These are phyloP conservation scores for Podarcis raffonei DNA, from an alignment of 2,113 vertebrate species.

Conservation along the genomic window DNA sequence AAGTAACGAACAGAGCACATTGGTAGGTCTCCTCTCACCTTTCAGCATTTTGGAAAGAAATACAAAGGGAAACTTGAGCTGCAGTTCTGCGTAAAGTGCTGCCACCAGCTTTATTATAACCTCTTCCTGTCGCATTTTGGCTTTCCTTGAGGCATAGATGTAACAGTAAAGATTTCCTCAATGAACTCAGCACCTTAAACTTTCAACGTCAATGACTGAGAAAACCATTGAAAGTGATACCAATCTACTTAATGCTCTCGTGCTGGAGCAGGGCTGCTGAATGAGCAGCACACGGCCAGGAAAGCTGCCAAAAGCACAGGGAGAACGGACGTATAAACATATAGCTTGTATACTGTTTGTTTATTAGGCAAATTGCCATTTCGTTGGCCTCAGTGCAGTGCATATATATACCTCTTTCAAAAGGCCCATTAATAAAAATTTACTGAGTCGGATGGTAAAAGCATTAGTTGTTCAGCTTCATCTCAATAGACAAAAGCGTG, in stretches of 20 bases:
- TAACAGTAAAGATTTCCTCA: conserved; percentile 22
- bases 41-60: not conserved
- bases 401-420: not conserved
- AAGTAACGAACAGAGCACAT: not conserved
- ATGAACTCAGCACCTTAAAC: conserved; percentile 22
- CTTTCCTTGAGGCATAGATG: not conserved
- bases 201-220: conserved; percentile 14
- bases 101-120: not conserved
- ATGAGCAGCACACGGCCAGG: conserved; percentile 9
- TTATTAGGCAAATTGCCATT: conserved; percentile 10
- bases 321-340: not conserved
- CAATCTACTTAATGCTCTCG: conserved; percentile 18
- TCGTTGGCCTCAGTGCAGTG: not conserved
- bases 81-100: not conserved
- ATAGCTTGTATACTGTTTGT: conserved; percentile 1
- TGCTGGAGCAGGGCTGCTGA: conserved; percentile 1
- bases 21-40: not conserved
- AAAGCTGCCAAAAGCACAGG: conserved; percentile 13
- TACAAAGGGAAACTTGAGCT: not conserved
- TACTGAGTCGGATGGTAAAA: not conserved
- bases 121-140: conserved; percentile 2
- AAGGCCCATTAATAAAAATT: not conserved
- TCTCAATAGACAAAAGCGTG: not conserved
- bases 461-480: not conserved
- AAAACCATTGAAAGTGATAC: conserved; percentile 14